A percentile compares a stretch with the other conserved stretches of the same genome.
Evolutionary conservation across 2,888 invertebrate species (phyloP).

Genomic region (Mythimna ferrago): DNA sequence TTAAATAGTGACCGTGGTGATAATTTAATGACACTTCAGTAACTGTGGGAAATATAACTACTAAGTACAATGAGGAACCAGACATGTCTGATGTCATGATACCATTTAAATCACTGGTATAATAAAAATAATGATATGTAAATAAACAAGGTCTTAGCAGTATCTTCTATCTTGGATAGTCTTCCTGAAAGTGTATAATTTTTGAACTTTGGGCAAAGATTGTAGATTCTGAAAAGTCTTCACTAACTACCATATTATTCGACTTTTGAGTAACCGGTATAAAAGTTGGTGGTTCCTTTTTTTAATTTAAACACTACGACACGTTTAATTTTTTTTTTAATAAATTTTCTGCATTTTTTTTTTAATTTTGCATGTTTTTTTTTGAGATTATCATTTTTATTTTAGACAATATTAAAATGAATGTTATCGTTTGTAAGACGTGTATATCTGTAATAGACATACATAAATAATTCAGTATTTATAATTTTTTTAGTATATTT

Average conservation of each 20-base stretch:
- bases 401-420: no score
- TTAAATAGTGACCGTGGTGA: slow-evolving; percentile 43
- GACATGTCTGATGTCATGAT: slow-evolving; percentile 7
- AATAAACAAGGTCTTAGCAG: neutral
- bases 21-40: slow-evolving; percentile 34
- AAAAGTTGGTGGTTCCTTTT: no score
- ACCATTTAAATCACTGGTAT: neutral
- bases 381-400: no score
- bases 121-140: neutral
- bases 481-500: no score
- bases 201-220: neutral
- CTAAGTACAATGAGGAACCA: slow-evolving; percentile 29
- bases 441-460: no score
- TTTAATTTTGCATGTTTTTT: neutral
- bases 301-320: no score
- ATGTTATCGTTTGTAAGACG: no score
- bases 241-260: neutral
- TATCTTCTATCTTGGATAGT: neutral
- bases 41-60: slow-evolving; percentile 45
- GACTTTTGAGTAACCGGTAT: neutral
- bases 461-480: no score
- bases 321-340: no score
- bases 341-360: no score
- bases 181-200: neutral
- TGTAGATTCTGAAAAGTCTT: neutral